Conservation (phyloP, 1,140 invertebrate species). For the Sitophilus oryzae region DNA sequence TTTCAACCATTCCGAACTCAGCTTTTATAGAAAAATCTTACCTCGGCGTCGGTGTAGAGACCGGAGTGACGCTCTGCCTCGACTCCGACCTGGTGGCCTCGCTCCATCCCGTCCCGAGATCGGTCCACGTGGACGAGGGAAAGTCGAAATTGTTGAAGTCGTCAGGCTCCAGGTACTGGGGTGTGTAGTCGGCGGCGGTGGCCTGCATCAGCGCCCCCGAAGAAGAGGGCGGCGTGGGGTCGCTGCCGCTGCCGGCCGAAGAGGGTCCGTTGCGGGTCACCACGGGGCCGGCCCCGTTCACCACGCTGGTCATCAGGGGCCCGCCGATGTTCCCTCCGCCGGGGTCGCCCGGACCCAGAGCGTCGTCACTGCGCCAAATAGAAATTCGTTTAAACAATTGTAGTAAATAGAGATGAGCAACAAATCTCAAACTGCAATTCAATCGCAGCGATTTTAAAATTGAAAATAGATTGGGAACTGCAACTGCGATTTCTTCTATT, state of each 20-base stretch:
- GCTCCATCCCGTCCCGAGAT: constrained; percentile 45
- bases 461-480: too few species aligned
- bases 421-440: too few species aligned
- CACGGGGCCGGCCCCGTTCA: constrained; percentile 50
- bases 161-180: constrained; percentile 49
- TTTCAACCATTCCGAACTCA: too few species aligned
- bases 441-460: neutral
- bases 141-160: constrained; percentile 57
- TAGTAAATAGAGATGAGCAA: neutral
- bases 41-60: constrained; percentile 46
- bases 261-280: constrained; percentile 35
- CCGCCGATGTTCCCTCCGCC: constrained; percentile 50
- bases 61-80: constrained; percentile 49
- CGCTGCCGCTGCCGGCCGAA: constrained; percentile 9
- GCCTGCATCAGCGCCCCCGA: constrained; percentile 23
- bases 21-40: too few species aligned
- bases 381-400: constrained; percentile 1
- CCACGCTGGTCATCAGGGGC: constrained; percentile 58
- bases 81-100: constrained; percentile 50
- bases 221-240: constrained; percentile 33
- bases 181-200: constrained; percentile 41
- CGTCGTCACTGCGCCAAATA: constrained; percentile 48
- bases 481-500: too few species aligned
- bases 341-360: constrained; percentile 39
- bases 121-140: constrained; percentile 50